Conservation (phyloP, 2,888 invertebrate genomes). For the Erpobdella octoculata region DNA sequence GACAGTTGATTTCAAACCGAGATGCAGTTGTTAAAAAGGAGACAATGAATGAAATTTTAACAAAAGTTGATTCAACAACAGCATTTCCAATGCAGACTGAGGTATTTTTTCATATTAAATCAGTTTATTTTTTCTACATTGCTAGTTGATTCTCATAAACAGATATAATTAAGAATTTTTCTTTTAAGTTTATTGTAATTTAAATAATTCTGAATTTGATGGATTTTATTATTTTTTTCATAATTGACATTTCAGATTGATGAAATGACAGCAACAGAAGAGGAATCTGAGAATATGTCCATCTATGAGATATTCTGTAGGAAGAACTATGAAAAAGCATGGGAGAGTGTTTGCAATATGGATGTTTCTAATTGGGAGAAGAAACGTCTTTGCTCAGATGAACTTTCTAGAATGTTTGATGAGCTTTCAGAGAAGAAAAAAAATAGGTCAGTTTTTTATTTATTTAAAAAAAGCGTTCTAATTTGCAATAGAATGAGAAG, state of each 20-base stretch:
- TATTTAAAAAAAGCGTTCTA: too few relatives aligned
- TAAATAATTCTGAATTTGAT: background rate
- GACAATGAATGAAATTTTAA: slow-evolving; percentile 5
- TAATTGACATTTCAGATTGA: background rate
- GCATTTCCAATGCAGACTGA: too few relatives aligned
- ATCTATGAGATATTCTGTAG: background rate
- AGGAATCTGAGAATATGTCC: background rate
- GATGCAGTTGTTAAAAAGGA: slow-evolving; percentile 7
- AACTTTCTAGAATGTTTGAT: slow-evolving; percentile 7
- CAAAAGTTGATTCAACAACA: too few relatives aligned
- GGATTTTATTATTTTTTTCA: background rate
- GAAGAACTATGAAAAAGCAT: background rate
- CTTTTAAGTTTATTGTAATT: background rate
- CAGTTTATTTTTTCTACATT: background rate
- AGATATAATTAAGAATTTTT: background rate
- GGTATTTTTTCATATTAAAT: background rate
- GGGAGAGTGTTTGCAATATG: background rate
- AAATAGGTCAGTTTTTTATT: background rate
- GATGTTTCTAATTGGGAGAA: background rate
- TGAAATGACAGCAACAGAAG: background rate
- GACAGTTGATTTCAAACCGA: slow-evolving; percentile 72
- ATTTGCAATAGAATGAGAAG: too few relatives aligned
- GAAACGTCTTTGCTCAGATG: background rate
- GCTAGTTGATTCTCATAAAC: too few relatives aligned
- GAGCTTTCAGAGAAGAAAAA: background rate